Evolutionary conservation across 2,888 invertebrate genomes (phyloP).

Genomic region (Drosophila phalerata): DNA sequence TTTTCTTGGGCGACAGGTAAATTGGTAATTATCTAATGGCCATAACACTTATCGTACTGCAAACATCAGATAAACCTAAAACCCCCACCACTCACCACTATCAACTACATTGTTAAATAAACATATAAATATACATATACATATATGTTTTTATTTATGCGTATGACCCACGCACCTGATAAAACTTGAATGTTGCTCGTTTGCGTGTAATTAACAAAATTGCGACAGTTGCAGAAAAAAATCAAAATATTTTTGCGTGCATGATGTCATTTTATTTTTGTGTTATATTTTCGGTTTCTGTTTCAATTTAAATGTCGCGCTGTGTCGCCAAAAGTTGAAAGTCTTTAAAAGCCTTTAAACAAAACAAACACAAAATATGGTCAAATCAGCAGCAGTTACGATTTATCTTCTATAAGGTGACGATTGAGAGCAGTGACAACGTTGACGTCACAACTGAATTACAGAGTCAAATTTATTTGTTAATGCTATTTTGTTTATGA

Average conservation of each 20-base stretch:
- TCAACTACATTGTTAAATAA: not conserved
- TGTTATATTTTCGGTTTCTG: constrained; percentile 29
- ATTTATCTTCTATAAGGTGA: constrained; percentile 12
- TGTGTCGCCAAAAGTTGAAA: constrained; percentile 46
- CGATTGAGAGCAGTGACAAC: not conserved
- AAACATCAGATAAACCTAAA: constrained; percentile 71
- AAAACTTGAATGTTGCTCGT: constrained; percentile 36
- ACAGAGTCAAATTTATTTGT: too few species aligned
- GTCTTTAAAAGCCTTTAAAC: constrained; percentile 41
- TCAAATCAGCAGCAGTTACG: constrained; percentile 21
- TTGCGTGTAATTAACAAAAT: constrained; percentile 63
- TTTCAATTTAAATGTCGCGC: constrained; percentile 48
- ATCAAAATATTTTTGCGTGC: constrained; percentile 49
- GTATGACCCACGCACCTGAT: constrained; percentile 57
- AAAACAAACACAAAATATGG: constrained; percentile 64
- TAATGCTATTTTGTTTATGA: not conserved
- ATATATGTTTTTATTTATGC: constrained; percentile 7
- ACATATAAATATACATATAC: too few species aligned
- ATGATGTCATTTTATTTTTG: constrained; percentile 62
- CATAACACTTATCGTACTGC: constrained; percentile 60
- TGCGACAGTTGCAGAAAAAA: constrained; percentile 50
- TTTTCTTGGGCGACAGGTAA: constrained; percentile 5
- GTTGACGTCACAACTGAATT: constrained; percentile 31
- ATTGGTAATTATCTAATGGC: constrained; percentile 63
- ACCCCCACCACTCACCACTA: constrained; percentile 11